These are phyloP conservation scores for Tupaia chinensis DNA, from an alignment of 2,113 vertebrate species.

Conservation along the genomic window DNA sequence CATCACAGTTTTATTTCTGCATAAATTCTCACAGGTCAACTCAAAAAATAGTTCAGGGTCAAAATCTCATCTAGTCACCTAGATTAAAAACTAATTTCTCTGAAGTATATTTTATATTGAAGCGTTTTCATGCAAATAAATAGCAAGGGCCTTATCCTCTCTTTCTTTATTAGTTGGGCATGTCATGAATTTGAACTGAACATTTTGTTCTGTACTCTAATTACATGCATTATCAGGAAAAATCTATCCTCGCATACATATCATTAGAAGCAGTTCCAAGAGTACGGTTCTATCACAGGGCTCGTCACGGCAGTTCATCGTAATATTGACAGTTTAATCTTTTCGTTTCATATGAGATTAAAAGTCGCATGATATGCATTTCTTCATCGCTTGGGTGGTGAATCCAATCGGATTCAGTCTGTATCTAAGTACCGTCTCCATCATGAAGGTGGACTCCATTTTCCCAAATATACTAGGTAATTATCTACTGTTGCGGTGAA, in stretches of 20 bases:
- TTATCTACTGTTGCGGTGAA: slow-evolving; percentile 79
- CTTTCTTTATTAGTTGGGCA: slow-evolving; percentile 87
- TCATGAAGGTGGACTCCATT: slow-evolving; percentile 78
- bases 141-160: slow-evolving; percentile 89
- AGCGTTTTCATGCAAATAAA: slow-evolving; percentile 96
- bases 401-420: slow-evolving; percentile 83
- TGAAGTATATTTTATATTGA: slow-evolving; percentile 89
- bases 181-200: slow-evolving; percentile 89
- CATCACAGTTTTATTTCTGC: slow-evolving; percentile 88
- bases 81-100: slow-evolving; percentile 99
- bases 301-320: slow-evolving; percentile 85
- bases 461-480: slow-evolving; percentile 81
- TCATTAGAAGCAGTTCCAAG: slow-evolving; percentile 78
- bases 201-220: slow-evolving; percentile 89
- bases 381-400: slow-evolving; percentile 73
- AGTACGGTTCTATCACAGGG: slow-evolving; percentile 76
- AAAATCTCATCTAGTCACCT: slow-evolving; percentile 94
- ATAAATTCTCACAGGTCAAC: slow-evolving; percentile 93
- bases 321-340: slow-evolving; percentile 89
- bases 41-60: slow-evolving; percentile 91
- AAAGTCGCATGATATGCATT: slow-evolving; percentile 76
- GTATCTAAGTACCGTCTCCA: slow-evolving; percentile 80
- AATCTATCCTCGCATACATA: slow-evolving; percentile 85
- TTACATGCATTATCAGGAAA: slow-evolving; percentile 90
- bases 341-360: slow-evolving; percentile 88